Evolutionary conservation across 1,140 invertebrate species (phyloP), one percentile per base, ranked within the genome.

Genomic region (Drosophila suzukii): DNA sequence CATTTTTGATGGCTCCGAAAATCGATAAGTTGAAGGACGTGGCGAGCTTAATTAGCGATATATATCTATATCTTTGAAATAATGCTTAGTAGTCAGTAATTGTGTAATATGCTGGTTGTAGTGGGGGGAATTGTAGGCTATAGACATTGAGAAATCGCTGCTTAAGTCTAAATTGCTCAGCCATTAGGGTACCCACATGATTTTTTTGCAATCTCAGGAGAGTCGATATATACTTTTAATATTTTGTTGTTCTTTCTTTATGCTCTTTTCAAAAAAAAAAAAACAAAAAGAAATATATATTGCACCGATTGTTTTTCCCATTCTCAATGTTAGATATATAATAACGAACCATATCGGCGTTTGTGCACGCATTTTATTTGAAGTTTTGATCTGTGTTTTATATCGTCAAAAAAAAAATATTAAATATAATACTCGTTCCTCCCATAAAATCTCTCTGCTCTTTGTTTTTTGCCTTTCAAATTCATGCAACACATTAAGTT

Each of bases 351-450:
- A 53, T 57, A 65, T 88, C 73, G 67, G 81, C 75, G 81, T 78
- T 91, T 91, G 90, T 91, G 90, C 90, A 91, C 91, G 88, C 88
- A 86, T 84, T 91, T 86, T 76, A 79, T 84, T 61, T 67, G 47
- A 43, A 67, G 34, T 46, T 82, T 75, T 78, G 41, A 78, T 78
- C 57, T 78, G 77, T 81, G 65, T 61, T 54, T n/a, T 61, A 27
- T 70, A 54, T 43, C 47, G 57, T 68, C 58, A 36, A 41, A 39
- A 24, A 30, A 56, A 43, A 50, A 41, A 61, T 36, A 59, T 38
- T 44, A 10, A 62, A 54, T 58, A 72, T n/a, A 65, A 60, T 30
- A 76, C 38, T 51, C 46, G 63, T 63, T 75, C 54, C n/a, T 55
- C 43, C 53, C 72, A 71, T 72, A 57, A 76, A 50, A 66, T 75